Evolutionary conservation across 1,140 invertebrate genomes (phyloP), one percentile per base, ranked within the genome.

Genomic region (Heliconius nattereri): DNA sequence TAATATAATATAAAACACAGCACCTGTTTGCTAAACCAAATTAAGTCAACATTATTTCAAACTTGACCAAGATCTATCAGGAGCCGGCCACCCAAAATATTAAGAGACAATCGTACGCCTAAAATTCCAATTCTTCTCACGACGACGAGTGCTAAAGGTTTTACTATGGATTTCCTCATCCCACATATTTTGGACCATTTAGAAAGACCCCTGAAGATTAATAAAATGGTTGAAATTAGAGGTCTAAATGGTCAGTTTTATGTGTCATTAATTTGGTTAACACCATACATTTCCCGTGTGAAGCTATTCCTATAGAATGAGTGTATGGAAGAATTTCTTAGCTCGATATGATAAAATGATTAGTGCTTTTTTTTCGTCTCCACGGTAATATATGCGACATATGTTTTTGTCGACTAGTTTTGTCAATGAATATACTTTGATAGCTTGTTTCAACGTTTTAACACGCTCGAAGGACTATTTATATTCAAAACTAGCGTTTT

Each of bases 231-330:
- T 37, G 9, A n/a, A 37, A 8, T 72, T 16, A 72, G 35, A 29
- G 71, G 32, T 72, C 71, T 11, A 72, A 7, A 23, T 23, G 7
- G n/a, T 11, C 29, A 86, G 85, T 79, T 81, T 74, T 86, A 87
- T 87, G 81, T 86, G 84, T 85, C 84, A 87, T 91, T 91, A 90
- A 91, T 91, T 86, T 89, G 76, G 87, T 91, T 89, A 91, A 87
- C 90, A 87, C 87, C 78, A 76, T 84, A 79, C 74, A 83, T 86
- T 91, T 90, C 90, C 90, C 90, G 90, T 91, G 90, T 91, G 90
- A 91, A 91, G 85, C 78, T 83, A 83, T 82, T 85, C 79, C 81
- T 72, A 79, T 26, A 81, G 78, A 73, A n/a, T 60, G 78, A 73
- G 81, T 80, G 73, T 85, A 66, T 35, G 32, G 57, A 76, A 54